phyloP scores from a whole-genome alignment of 1,140 invertebrate species.

The Spodoptera litura region DNA sequence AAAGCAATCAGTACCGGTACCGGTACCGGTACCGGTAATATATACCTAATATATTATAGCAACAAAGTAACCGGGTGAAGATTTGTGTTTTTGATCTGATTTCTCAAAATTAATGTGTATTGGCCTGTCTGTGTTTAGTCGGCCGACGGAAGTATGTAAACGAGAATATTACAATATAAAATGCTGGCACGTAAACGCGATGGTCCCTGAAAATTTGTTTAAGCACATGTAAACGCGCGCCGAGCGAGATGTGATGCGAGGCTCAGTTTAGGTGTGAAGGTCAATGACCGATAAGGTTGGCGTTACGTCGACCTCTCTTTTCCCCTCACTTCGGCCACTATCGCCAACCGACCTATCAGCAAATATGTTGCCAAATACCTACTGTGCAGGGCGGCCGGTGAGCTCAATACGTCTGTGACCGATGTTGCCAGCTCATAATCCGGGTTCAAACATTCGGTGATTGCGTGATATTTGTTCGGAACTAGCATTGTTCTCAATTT shows the following conservation, averaged over 20 bases:
- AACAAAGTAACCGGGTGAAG: constrained; percentile 7
- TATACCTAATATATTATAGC: background rate
- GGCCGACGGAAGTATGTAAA: constrained; percentile 36
- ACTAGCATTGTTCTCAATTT: background rate
- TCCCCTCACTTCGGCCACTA: constrained; percentile 62
- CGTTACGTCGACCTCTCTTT: constrained; percentile 70
- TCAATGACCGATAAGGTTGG: constrained; percentile 83
- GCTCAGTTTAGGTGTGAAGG: constrained; percentile 83
- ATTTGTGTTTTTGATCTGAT: constrained; percentile 24
- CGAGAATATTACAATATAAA: constrained; percentile 46
- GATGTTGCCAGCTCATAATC: constrained; percentile 29
- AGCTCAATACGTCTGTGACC: constrained; percentile 25
- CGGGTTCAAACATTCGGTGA: constrained; percentile 15
- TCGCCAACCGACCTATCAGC: constrained; percentile 64
- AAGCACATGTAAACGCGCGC: constrained; percentile 66
- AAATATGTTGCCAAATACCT: constrained; percentile 53
- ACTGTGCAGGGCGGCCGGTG: constrained; percentile 1
- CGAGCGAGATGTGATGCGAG: constrained; percentile 79
- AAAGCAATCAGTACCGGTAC: background rate
- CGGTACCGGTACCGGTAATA: too few relatives aligned
- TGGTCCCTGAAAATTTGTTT: constrained; percentile 68
- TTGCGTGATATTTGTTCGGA: constrained; percentile 31
- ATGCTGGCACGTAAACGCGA: constrained; percentile 41
- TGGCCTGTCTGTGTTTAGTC: constrained; percentile 21
- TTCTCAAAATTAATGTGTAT: constrained; percentile 36